Evolutionary conservation across 2,888 invertebrate genomes (phyloP).

Genomic region (Ferrisia virgata): DNA sequence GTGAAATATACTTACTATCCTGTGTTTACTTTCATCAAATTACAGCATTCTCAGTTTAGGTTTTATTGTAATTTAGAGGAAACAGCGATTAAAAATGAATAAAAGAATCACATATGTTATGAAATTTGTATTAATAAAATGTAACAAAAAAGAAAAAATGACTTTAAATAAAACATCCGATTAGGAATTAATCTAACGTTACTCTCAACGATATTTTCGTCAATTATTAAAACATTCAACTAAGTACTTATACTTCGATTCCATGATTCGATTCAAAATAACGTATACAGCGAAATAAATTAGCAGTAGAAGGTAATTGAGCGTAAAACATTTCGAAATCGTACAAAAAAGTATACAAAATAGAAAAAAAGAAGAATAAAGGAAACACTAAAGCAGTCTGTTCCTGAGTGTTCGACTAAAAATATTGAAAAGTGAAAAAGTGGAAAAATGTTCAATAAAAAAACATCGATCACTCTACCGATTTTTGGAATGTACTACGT

Average conservation of each 20-base stretch:
- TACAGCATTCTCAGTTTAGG: too few relatives aligned
- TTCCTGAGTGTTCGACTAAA: not conserved
- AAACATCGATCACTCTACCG: not conserved
- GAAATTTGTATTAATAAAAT: constrained; percentile 13
- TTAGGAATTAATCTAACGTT: constrained; percentile 11
- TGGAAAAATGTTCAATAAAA: not conserved
- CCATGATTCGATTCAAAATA: not conserved
- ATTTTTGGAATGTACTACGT: not conserved
- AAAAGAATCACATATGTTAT: not conserved
- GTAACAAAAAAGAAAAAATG: constrained; percentile 3
- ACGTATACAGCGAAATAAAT: not conserved
- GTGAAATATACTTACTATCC: too few relatives aligned
- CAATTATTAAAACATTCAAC: not conserved
- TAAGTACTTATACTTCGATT: not conserved
- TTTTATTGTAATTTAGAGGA: too few relatives aligned
- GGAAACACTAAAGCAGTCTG: not conserved
- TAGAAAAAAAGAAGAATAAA: not conserved
- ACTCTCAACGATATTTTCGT: not conserved
- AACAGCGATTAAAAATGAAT: too few relatives aligned
- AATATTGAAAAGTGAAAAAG: not conserved
- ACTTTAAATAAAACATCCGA: constrained; percentile 7
- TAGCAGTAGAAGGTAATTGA: not conserved
- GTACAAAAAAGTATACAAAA: not conserved
- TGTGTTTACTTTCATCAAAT: too few relatives aligned
- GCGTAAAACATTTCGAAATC: not conserved